Base-by-base conservation (phyloP, 2,113 vertebrate species). In the Lepisosteus osseus region DNA sequence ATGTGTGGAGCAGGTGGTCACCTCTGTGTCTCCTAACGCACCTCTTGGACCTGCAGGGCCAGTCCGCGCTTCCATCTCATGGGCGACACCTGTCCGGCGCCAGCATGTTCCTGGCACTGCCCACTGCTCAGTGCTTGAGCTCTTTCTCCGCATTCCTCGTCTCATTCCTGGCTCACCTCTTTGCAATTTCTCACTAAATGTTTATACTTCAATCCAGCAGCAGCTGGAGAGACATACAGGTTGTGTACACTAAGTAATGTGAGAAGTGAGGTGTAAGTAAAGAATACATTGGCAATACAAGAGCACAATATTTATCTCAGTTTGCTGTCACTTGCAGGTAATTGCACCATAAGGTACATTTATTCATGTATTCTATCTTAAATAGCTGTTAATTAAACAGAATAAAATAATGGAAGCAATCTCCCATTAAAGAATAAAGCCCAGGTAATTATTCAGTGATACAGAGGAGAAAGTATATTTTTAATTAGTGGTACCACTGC, bases 291-390 rank as follows among this genome's bases (percentile, higher is more conserved):
- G 1, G 4, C 29, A 17, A 64, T 40, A 12, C 4, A 40, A 13
- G 17, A 64, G 17, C 7, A 64, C 62, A 64, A 64, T 64, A 64
- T 64, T 64, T 64, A 64, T 64, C 17, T 64, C 6, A 12, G 62
- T 61, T 64, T 64, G 62, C 4, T 29, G 62, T 64, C 62, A 64
- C 62, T 64, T 64, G 62, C 15, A 64, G 62, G 62, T 64, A 64
- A 64, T 64, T 64, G 12, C 62, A 9, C 62, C 13, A 6, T 64
- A 40, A 64, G 15, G 40, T 64, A 64, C 7, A 13, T 64, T 64
- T 62, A 62, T 62, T 62, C 12, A 62, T 62, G 61, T 14, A 62
- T 62, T 62, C 17, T 42, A 29, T 13, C 4, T 64, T 9, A 15
- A 64, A 64, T 62, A n/a, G 61, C 15, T 14, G 14, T 62, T 62